phyloP scores from a whole-genome alignment of 2,113 vertebrate species.

The Rattus norvegicus region DNA sequence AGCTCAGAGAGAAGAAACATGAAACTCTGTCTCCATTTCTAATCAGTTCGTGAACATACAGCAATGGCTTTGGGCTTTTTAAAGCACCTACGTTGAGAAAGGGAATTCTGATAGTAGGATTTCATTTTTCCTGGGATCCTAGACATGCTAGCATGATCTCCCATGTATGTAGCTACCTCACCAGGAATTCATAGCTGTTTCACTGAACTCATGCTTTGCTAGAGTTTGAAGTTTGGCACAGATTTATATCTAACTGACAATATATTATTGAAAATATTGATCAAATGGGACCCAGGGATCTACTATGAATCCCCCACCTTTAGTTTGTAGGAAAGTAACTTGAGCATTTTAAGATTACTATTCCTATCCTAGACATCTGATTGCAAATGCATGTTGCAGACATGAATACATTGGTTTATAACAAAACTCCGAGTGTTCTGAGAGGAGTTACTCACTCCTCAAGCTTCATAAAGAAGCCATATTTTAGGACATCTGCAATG shows the following conservation, averaged over 20 bases:
- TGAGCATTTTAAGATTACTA: slow-evolving; percentile 80
- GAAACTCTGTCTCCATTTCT: slow-evolving; percentile 36
- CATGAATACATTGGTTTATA: slow-evolving; percentile 77
- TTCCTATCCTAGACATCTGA: slow-evolving; percentile 75
- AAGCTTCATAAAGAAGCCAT: background rate
- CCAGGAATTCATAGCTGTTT: slow-evolving; percentile 78
- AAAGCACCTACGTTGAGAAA: slow-evolving; percentile 50
- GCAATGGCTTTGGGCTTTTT: background rate
- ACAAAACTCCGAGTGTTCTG: slow-evolving; percentile 78
- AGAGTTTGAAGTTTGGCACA: slow-evolving; percentile 85
- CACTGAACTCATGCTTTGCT: slow-evolving; percentile 79
- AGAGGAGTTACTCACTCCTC: slow-evolving; percentile 62
- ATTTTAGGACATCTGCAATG: background rate
- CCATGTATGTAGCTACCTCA: slow-evolving; percentile 76
- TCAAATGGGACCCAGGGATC: slow-evolving; percentile 78
- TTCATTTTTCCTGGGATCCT: slow-evolving; percentile 69
- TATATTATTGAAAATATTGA: slow-evolving; percentile 86
- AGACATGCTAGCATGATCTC: slow-evolving; percentile 77
- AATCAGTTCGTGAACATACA: slow-evolving; percentile 56
- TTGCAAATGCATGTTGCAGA: slow-evolving; percentile 82
- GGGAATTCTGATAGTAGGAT: slow-evolving; percentile 51
- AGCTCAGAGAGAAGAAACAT: slow-evolving; percentile 39
- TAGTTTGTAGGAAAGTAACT: slow-evolving; percentile 61
- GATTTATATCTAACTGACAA: slow-evolving; percentile 85
- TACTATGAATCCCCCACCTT: slow-evolving; percentile 62